phyloP scores from a whole-genome alignment of 2,113 vertebrate genomes.

The Nyctibius bracteatus region DNA sequence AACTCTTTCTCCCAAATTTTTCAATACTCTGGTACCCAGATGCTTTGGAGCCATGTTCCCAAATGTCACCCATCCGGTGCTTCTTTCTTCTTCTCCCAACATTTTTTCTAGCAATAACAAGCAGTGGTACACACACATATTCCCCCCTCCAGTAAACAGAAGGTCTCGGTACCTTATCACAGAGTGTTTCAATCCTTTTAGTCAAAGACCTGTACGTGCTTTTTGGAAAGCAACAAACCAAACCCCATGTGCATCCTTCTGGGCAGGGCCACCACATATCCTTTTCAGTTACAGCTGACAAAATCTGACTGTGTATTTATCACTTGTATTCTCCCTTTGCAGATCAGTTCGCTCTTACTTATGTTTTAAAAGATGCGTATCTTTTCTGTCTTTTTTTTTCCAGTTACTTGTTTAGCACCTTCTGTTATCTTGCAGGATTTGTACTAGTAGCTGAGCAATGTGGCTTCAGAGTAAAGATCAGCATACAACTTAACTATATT shows the following conservation, averaged over 20 bases:
- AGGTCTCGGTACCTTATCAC: background rate
- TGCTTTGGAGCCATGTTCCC: background rate
- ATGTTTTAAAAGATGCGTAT: background rate
- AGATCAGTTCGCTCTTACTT: background rate
- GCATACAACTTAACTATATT: background rate
- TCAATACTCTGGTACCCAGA: background rate
- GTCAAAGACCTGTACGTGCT: background rate
- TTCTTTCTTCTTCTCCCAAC: background rate
- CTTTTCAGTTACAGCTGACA: background rate
- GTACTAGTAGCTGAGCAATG: background rate
- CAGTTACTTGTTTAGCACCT: background rate
- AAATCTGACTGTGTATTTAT: background rate
- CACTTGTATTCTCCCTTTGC: background rate
- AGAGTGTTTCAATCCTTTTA: background rate
- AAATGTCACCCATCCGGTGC: background rate
- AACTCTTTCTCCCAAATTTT: background rate
- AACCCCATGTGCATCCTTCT: background rate
- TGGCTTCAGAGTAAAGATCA: background rate
- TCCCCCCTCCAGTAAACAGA: background rate
- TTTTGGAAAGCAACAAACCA: background rate
- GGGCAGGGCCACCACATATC: background rate
- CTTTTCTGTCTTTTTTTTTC: background rate
- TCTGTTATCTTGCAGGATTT: slow-evolving; percentile 14
- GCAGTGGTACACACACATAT: background rate
- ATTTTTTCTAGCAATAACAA: background rate